Base-by-base conservation (phyloP, 2,797 vertebrate species). In the Chelidonichthys spinosus region DNA sequence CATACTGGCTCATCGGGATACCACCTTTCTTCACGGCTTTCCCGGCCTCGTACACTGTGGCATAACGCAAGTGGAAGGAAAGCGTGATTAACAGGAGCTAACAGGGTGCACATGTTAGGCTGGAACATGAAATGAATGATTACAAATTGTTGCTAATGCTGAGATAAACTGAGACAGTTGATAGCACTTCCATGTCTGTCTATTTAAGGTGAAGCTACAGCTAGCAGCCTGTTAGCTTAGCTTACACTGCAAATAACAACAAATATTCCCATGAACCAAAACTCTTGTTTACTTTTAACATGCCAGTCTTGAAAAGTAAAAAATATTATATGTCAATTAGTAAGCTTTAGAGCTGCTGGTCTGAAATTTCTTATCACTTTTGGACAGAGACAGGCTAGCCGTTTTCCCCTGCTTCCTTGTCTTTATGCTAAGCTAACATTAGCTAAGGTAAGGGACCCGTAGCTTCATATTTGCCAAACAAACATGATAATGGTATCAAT, bases 21-120 rank as follows among this genome's bases (percentile, higher is more conserved):
- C 96, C 96, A 0, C 96, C 96, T 0, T 95, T 91, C 76, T 97
- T 97, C 62, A 95, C 96, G 3, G 96, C 96, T 91, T 97, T 98
- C 15, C 97, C 97, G 0, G 97, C 97, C 49, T 96, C 92, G 6
- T 98, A 98, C 76, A 98, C 97, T 97, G 85, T 1, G 4, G 70
- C 54, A 67, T 3, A 63, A 72, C 13, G 2, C n/a, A 40, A 52
- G n/a, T 11, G 6, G 36, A 60, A n/a, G 11, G 17, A 67, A 1
- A 14, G 62, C 8, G 33, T 11, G 40, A 59, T 3, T 8, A 17
- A 47, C 7, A 40, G 11, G 39, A 69, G 42, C 5, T 1, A 36
- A 25, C 9, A 11, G 8, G 4, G 6, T 5, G 6, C 32, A 10
- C 25, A 49, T 13, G 36, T 44, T 17, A 6, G 6, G 13, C 7